Percentiles rank a stretch among this genome's conserved stretches.
Conservation (phyloP, 2,113 vertebrate species). For the Rhineura floridana region DNA sequence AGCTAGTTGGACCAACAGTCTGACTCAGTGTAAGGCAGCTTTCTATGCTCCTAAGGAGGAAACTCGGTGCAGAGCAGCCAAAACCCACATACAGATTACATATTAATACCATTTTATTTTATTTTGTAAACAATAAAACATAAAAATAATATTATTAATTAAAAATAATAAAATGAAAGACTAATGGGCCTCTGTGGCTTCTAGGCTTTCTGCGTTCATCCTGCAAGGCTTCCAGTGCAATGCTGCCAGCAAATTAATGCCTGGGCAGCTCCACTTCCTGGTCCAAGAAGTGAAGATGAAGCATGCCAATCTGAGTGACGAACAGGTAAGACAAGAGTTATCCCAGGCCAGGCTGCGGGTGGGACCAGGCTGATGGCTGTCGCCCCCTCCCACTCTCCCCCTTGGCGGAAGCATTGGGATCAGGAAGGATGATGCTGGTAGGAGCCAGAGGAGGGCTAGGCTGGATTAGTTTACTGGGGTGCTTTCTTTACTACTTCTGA, state of each 20-base stretch:
- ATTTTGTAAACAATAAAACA: no score
- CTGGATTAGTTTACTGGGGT: neutral
- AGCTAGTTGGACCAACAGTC: no score
- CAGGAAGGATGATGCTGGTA: neutral
- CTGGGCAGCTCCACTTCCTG: constrained; percentile 32
- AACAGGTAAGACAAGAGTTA: constrained; percentile 63
- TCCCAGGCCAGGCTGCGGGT: neutral
- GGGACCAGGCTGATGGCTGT: neutral
- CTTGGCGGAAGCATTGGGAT: neutral
- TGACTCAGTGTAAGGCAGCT: no score
- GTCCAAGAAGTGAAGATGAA: constrained; percentile 29
- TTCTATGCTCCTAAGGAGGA: no score
- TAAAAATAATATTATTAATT: no score
- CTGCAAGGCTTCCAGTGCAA: constrained; percentile 63
- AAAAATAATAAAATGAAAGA: accelerated
- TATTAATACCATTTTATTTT: no score
- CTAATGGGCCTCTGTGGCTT: accelerated
- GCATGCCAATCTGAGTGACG: constrained; percentile 27
- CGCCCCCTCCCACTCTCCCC: neutral
- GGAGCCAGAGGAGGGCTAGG: neutral
- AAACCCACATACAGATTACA: neutral
- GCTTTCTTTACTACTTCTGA: neutral
- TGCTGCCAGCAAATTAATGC: constrained; percentile 29
- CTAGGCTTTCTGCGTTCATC: constrained; percentile 39
- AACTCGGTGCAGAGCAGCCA: neutral